These are phyloP conservation scores for Unio pictorum DNA, from an alignment of 2,888 invertebrate genomes.

Conservation along the genomic window DNA sequence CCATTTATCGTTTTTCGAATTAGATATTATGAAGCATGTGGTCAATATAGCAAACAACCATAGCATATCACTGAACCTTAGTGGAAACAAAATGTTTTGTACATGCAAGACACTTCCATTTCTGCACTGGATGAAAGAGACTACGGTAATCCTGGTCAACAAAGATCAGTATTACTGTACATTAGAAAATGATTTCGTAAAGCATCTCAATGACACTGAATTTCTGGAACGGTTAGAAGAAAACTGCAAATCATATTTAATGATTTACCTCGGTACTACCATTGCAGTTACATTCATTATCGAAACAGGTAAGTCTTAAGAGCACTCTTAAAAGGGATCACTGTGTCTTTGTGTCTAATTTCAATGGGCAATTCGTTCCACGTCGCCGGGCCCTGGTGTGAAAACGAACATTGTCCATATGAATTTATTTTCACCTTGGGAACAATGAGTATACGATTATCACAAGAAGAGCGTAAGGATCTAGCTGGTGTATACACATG, in stretches of 20 bases:
- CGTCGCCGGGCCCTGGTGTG: too few relatives aligned
- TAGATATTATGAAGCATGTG: slow-evolving; percentile 1
- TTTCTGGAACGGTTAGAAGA: slow-evolving; percentile 9
- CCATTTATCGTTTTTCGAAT: slow-evolving; percentile 12
- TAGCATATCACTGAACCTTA: slow-evolving; percentile 8
- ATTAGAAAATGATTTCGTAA: slow-evolving; percentile 10
- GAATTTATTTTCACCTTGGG: too few relatives aligned
- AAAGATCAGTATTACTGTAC: slow-evolving; percentile 20
- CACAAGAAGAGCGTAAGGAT: too few relatives aligned
- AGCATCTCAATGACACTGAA: slow-evolving; percentile 9
- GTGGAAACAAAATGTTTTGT: slow-evolving; percentile 18
- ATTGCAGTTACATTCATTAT: slow-evolving; percentile 9
- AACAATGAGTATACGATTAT: too few relatives aligned
- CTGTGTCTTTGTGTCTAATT: too few relatives aligned
- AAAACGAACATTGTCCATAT: too few relatives aligned
- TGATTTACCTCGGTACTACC: slow-evolving; percentile 10
- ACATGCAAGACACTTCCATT: slow-evolving; percentile 24
- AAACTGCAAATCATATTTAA: slow-evolving; percentile 20
- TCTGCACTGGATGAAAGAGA: slow-evolving; percentile 16
- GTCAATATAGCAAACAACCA: slow-evolving; percentile 5
- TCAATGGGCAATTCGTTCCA: too few relatives aligned
- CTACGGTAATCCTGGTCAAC: slow-evolving; percentile 9
- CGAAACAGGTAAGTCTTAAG: not conserved
- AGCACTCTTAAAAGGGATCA: too few relatives aligned
- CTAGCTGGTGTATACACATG: too few relatives aligned